Conservation (phyloP, 64 coral and sea anemone species). For the Stichodactyla helianthus region DNA sequence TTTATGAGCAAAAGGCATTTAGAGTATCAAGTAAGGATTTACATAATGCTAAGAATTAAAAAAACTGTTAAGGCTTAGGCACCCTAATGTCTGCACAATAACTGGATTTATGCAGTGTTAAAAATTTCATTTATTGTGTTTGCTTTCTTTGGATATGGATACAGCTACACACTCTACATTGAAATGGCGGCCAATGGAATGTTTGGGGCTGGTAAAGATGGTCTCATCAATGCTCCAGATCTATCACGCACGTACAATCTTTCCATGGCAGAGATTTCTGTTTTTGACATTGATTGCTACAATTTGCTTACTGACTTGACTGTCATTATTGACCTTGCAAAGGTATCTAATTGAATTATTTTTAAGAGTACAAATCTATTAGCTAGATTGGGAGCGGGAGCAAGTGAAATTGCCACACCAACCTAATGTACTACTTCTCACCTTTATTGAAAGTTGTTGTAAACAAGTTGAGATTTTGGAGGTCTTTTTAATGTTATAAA, state of each 20-base stretch:
- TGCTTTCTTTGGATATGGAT: background rate
- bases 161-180: slow-evolving; percentile 65
- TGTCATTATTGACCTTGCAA: slow-evolving; percentile 77
- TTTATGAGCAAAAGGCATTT: no score
- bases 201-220: slow-evolving; percentile 89
- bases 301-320: slow-evolving; percentile 79
- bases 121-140: background rate
- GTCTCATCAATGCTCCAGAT: slow-evolving; percentile 91
- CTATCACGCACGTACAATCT: slow-evolving; percentile 61
- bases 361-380: background rate
- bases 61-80: no score
- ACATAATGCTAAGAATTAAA: no score
- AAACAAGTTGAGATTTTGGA: no score
- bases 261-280: slow-evolving; percentile 88
- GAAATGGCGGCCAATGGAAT: slow-evolving; percentile 98
- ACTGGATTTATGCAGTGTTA: no score
- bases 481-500: no score
- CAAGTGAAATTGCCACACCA: no score
- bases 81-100: no score
- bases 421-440: no score
- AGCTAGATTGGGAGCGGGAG: background rate
- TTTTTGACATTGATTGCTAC: slow-evolving; percentile 70
- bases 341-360: slow-evolving; percentile 34
- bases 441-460: no score
- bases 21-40: no score